Evolutionary conservation across 2,888 invertebrate species (phyloP), one percentile per base, ranked within the genome.

Genomic region (Tetropium fuscum): DNA sequence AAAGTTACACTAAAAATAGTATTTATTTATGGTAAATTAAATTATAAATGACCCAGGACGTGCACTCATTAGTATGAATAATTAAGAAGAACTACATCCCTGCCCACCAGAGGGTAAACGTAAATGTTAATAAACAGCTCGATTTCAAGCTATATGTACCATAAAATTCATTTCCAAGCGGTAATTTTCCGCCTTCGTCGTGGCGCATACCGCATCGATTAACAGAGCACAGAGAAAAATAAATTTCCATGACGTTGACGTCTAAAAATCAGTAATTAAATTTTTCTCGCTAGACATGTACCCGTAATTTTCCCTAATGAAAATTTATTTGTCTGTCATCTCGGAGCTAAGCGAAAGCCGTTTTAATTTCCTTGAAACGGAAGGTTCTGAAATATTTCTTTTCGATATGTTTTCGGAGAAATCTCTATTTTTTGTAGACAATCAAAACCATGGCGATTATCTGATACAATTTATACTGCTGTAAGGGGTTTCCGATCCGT

Each of bases 111-210:
- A 40, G 51, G 36, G 48, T 36, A 63, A 62, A 63, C 41, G 53
- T 36, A 63, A 62, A 63, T 40, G 53, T 63, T 67, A 72, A 72
- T 69, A 62, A 69, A 68, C 62, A 54, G 66, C 66, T 70, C 70
- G 56, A 67, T 72, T 72, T 71, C 64, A 64, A 59, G 60, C 59
- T 63, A 66, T 57, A 64, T 68, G 64, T 64, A 69, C 64, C 73
- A 66, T 70, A 72, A 70, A 73, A 73, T 73, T 68, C 68, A 43
- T 63, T 64, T 66, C 59, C 41, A 61, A 59, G 53, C 40, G 57
- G 64, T 60, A 57, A 72, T 72, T 72, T 69, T 66, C 66, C 68
- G 68, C 69, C 58, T 51, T 54, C 55, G 27, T 51, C 40, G 25
- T 53, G 48, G 38, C 51, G 51, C 65, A 66, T 68, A 53, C 67